Conservation (phyloP, 1,140 invertebrate genomes). For the Dendrolimus kikuchii region DNA sequence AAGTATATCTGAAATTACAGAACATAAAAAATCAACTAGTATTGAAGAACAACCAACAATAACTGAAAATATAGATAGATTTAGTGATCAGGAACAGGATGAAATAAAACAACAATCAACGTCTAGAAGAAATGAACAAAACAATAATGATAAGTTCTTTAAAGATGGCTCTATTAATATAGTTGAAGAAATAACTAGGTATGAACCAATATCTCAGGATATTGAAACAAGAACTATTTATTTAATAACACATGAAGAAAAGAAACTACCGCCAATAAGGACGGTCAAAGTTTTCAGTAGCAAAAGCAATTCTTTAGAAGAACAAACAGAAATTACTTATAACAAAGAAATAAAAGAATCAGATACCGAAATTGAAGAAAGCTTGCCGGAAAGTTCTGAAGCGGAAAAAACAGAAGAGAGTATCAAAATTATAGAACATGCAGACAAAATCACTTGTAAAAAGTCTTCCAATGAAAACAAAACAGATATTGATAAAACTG, state of each 20-base stretch:
- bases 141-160: constrained; percentile 58
- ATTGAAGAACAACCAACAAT: no score
- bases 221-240: constrained; percentile 75
- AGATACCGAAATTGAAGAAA: no score
- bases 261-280: constrained; percentile 76
- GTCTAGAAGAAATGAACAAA: constrained; percentile 36
- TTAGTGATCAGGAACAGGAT: constrained; percentile 5
- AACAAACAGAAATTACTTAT: constrained; percentile 3
- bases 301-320: constrained; percentile 51
- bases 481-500: constrained; percentile 9
- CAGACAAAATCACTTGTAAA: constrained; percentile 27
- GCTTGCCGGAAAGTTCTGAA: no score
- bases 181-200: constrained; percentile 41
- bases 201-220: constrained; percentile 37
- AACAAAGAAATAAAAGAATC: no score
- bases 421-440: constrained; percentile 9
- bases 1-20: neutral
- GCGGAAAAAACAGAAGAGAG: constrained; percentile 16
- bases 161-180: constrained; percentile 38
- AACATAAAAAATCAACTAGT: no score
- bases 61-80: no score
- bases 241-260: constrained; percentile 79
- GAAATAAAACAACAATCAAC: constrained; percentile 3
- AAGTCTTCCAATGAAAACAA: constrained; percentile 21
- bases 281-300: constrained; percentile 75